phyloP scores from a whole-genome alignment of 30 jellyfish, hydroid and myxozoan genomes.

The Turritopsis dohrnii region DNA sequence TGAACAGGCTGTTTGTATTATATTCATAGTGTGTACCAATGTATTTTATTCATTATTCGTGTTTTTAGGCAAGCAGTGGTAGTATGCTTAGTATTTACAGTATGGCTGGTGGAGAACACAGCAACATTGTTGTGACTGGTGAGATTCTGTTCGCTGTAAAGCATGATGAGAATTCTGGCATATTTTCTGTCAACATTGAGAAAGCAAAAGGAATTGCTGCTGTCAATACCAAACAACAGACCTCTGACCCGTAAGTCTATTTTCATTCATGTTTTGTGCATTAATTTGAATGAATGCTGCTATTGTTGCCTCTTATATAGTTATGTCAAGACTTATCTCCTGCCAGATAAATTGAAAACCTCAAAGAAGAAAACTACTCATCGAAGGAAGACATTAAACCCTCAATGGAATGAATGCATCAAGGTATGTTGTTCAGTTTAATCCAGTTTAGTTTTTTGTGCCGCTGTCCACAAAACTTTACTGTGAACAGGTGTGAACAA shows the following conservation, averaged over 20 bases:
- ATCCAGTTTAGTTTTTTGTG: too few relatives aligned
- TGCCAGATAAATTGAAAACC: constrained; percentile 90
- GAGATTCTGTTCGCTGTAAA: constrained; percentile 76
- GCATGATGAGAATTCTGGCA: constrained; percentile 89
- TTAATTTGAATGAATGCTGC: not conserved
- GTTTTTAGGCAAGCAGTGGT: constrained; percentile 81
- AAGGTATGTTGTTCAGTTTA: too few relatives aligned
- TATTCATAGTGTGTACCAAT: not conserved
- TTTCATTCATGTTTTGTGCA: not conserved
- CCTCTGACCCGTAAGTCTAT: constrained; percentile 94
- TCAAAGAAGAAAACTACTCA: constrained; percentile 80
- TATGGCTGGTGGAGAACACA: constrained; percentile 85
- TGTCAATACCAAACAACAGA: constrained; percentile 58
- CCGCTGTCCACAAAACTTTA: too few relatives aligned
- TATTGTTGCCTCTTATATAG: constrained; percentile 25
- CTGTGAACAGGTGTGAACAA: too few relatives aligned
- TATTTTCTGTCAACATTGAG: constrained; percentile 65
- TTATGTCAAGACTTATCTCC: constrained; percentile 75
- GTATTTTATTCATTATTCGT: not conserved
- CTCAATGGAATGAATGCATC: constrained; percentile 88
- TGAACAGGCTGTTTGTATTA: too few relatives aligned
- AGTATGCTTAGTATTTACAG: constrained; percentile 89
- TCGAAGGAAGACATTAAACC: constrained; percentile 78
- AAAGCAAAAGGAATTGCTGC: constrained; percentile 94
- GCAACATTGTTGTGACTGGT: constrained; percentile 74